Evolutionary conservation across 92 coral and sea anemone genomes (phyloP).

Genomic region (Paramuricea clavata): DNA sequence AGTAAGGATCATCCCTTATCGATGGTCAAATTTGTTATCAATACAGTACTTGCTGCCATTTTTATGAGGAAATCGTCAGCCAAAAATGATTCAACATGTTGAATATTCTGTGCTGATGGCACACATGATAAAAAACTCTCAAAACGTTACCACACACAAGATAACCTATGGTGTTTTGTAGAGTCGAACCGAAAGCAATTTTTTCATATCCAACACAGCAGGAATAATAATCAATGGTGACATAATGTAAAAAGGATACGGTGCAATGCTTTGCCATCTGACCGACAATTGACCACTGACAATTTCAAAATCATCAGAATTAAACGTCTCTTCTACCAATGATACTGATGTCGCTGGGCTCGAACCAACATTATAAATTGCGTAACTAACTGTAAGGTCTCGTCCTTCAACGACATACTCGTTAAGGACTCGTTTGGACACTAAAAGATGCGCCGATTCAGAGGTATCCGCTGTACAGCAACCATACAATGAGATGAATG

Average conservation of each 20-base stretch:
- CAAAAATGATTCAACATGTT: too few species aligned
- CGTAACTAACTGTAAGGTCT: constrained; percentile 90
- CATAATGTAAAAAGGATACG: constrained; percentile 82
- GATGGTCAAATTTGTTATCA: too few species aligned
- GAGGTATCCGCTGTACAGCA: constrained; percentile 28
- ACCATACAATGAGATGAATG: not conserved
- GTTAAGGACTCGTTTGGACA: constrained; percentile 90
- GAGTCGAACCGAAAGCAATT: too few species aligned
- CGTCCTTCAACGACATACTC: constrained; percentile 95
- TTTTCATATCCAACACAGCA: too few species aligned
- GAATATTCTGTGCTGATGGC: too few species aligned
- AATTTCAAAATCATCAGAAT: constrained; percentile 78
- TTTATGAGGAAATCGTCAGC: too few species aligned
- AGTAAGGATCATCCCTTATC: too few species aligned
- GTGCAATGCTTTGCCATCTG: constrained; percentile 95
- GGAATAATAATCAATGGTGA: too few species aligned
- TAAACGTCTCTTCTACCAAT: constrained; percentile 84
- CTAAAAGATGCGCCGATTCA: constrained; percentile 69
- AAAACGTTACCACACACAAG: too few species aligned
- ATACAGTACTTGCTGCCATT: too few species aligned
- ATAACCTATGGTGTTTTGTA: too few species aligned
- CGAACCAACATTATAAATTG: constrained; percentile 92
- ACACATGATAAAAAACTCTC: too few species aligned
- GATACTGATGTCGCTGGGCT: constrained; percentile 93
- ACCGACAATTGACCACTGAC: constrained; percentile 83